Evolutionary conservation across 2,797 vertebrate genomes (phyloP), one percentile per base, ranked within the genome.

Genomic region (Jordanella pulchra): DNA sequence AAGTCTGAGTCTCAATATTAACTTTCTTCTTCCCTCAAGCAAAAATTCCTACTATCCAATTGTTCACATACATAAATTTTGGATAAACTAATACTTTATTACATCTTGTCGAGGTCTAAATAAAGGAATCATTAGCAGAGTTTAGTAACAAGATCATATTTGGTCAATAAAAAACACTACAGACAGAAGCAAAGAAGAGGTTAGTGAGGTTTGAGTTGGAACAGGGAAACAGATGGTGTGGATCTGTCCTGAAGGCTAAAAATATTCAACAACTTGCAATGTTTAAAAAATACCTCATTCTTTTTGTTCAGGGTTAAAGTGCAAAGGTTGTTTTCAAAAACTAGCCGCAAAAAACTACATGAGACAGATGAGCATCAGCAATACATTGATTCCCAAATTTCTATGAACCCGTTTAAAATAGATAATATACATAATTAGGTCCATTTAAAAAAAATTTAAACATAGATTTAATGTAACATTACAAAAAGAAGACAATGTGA

Each of bases 41-140:
- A 44, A 25, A 23, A 42, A 73, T 71, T 78, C 73, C 13, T 55
- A 23, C 61, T 78, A 21, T 42, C 27, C n/a, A 14, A 60, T 48
- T 71, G 3, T 17, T 5, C 39, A 28, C 3, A 21, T 51, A 63
- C 7, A 76, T 30, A 9, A 32, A 83, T 70, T 32, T 0, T 12
- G 21, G 7, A 25, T 9, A 53, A 67, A 71, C 12, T 12, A 50
- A 17, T 11, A 47, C 10, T 3, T 58, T 13, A 65, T 21, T 11
- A 28, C 13, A 63, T 47, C 17, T 44, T 23, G 13, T 13, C 42
- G 13, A 50, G 28, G 25, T 21, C 32, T 61, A 2, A 27, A 63
- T 45, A 39, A 23, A 54, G 18, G 44, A 2, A 44, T 32, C 3
- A 14, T 32, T 32, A 32, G 9, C 25, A 45, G 18, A 63, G 21